Percentiles rank a stretch among this genome's conserved stretches.
These are phyloP conservation scores for Bruchidius siliquastri DNA, from an alignment of 2,888 invertebrate genomes.

Conservation along the genomic window DNA sequence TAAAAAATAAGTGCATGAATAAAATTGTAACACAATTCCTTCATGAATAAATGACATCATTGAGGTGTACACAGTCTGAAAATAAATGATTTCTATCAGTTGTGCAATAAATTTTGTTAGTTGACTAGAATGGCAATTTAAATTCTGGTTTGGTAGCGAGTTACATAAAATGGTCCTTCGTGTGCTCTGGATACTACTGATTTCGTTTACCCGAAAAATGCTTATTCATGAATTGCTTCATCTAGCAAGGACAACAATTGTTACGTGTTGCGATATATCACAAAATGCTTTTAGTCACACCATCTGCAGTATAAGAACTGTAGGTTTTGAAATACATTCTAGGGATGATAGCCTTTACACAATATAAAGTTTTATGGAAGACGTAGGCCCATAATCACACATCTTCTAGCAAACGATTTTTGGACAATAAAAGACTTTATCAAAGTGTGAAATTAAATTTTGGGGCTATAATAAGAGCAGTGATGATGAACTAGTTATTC, in stretches of 20 bases:
- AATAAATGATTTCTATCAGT: neutral
- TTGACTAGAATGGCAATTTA: neutral
- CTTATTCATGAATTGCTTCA: neutral
- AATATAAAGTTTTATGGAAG: too few species aligned
- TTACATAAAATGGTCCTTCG: neutral
- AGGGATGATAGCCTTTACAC: too few species aligned
- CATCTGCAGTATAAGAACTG: too few species aligned
- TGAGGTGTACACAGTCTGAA: neutral
- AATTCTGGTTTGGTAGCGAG: neutral
- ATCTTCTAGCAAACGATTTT: too few species aligned
- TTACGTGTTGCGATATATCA: neutral
- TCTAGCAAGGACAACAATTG: neutral
- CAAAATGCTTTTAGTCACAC: neutral
- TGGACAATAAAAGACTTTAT: too few species aligned
- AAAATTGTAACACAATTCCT: neutral
- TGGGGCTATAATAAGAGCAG: too few species aligned
- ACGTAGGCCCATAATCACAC: too few species aligned
- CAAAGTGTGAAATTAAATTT: too few species aligned
- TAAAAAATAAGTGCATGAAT: neutral
- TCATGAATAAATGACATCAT: neutral
- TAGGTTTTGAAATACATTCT: too few species aligned
- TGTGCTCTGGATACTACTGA: neutral
- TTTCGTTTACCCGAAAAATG: neutral
- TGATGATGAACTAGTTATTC: too few species aligned
- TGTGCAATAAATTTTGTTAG: neutral